Percentiles rank a stretch among this genome's conserved stretches.
Evolutionary conservation across 2,888 invertebrate genomes (phyloP).

Genomic region (Bhutanitis thaidina): DNA sequence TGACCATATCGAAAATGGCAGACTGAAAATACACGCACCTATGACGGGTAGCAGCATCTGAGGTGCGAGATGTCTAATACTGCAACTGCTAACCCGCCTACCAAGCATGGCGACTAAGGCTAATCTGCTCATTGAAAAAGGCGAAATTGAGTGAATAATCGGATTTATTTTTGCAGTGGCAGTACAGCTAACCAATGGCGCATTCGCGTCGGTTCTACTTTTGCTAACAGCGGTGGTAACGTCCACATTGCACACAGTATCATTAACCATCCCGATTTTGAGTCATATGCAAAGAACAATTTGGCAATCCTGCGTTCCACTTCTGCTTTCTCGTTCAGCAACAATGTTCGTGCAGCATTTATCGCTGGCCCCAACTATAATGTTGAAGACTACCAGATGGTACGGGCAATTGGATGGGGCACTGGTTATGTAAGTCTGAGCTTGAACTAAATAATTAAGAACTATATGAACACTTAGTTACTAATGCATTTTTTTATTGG

Average conservation of each 20-base stretch:
- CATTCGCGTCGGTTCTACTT: slow-evolving; percentile 32
- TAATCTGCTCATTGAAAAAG: too few relatives aligned
- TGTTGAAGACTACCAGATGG: slow-evolving; percentile 38
- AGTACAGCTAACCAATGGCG: slow-evolving; percentile 31
- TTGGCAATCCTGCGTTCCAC: slow-evolving; percentile 36
- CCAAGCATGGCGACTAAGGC: too few relatives aligned
- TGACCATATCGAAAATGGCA: too few relatives aligned
- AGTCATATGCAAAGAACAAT: slow-evolving; percentile 31
- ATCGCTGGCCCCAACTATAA: slow-evolving; percentile 47
- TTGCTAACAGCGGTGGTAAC: slow-evolving; percentile 29
- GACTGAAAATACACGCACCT: too few relatives aligned
- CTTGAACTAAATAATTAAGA: neutral
- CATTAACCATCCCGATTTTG: slow-evolving; percentile 34
- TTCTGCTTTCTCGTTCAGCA: slow-evolving; percentile 28
- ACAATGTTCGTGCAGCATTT: slow-evolving; percentile 28
- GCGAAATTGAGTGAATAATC: neutral
- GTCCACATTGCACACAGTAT: slow-evolving; percentile 19
- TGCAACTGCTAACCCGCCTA: too few relatives aligned
- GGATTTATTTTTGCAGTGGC: slow-evolving; percentile 8
- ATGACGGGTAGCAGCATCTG: too few relatives aligned
- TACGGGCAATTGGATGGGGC: slow-evolving; percentile 56
- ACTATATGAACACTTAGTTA: too few relatives aligned
- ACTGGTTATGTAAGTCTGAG: slow-evolving; percentile 33
- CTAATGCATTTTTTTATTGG: too few relatives aligned
- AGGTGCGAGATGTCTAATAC: too few relatives aligned